phyloP scores from a whole-genome alignment of 2,888 invertebrate species.

The Troides helena region DNA sequence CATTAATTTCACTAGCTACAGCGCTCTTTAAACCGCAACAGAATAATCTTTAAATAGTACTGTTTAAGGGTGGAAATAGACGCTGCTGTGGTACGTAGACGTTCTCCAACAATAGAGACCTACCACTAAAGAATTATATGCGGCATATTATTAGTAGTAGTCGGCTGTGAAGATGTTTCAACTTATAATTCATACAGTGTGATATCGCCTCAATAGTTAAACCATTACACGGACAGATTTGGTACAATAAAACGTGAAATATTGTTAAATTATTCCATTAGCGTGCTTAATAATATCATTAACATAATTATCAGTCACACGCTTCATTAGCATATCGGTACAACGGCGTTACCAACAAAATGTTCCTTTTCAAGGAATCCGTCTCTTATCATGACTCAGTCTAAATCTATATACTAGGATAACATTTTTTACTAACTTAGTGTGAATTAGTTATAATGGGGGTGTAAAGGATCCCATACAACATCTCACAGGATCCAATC shows the following conservation, averaged over 20 bases:
- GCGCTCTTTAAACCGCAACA: no score
- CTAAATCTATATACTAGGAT: constrained; percentile 2
- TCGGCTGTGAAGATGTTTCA: background rate
- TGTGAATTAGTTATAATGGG: background rate
- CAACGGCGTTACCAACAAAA: constrained; percentile 15
- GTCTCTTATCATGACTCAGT: background rate
- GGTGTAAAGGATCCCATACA: no score
- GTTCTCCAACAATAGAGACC: no score
- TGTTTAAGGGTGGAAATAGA: no score
- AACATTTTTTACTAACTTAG: background rate
- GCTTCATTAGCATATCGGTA: constrained; percentile 25
- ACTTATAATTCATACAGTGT: constrained; percentile 2
- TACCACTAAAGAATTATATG: no score
- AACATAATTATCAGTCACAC: constrained; percentile 28
- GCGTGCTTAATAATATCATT: constrained; percentile 28
- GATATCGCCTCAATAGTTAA: constrained; percentile 4
- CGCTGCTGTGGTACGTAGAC: no score
- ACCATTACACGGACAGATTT: constrained; percentile 16
- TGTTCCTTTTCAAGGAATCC: constrained; percentile 10
- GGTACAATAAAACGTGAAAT: constrained; percentile 23
- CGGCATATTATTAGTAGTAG: no score
- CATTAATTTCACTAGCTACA: no score
- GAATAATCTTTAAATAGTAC: no score
- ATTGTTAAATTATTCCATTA: constrained; percentile 30
- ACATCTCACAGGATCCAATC: no score